Conservation (phyloP, 92 coral and sea anemone species). For the Bergia puertoricense region DNA sequence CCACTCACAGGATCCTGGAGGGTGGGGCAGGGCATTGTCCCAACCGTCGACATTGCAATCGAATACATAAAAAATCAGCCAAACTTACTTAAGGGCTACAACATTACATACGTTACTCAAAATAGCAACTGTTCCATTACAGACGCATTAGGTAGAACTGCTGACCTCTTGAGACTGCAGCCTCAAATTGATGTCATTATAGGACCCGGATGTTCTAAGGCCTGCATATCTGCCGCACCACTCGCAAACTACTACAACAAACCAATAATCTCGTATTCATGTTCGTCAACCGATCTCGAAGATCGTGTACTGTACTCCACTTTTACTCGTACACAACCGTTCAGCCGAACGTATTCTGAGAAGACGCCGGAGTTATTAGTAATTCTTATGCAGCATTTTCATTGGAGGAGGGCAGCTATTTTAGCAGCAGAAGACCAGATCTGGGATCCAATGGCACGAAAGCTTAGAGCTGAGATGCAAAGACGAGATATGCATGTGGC, state of each 20-base stretch:
- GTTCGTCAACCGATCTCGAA: conserved; percentile 68
- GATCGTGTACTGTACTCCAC: conserved; percentile 66
- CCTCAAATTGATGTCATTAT: conserved; percentile 57
- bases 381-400: conserved; percentile 53
- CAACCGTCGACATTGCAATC: conserved; percentile 64
- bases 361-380: conserved; percentile 55
- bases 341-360: conserved; percentile 75
- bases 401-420: conserved; percentile 82
- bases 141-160: conserved; percentile 59
- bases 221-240: conserved; percentile 61
- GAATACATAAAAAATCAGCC: conserved; percentile 45
- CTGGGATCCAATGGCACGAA: conserved; percentile 71
- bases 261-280: conserved; percentile 78
- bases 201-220: conserved; percentile 85
- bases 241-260: conserved; percentile 74
- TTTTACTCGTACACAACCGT: conserved; percentile 79
- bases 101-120: conserved; percentile 57
- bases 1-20: conserved; percentile 65
- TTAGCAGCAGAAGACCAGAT: conserved; percentile 61
- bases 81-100: conserved; percentile 52
- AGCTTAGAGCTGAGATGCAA: conserved; percentile 41
- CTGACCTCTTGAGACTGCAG: conserved; percentile 56
- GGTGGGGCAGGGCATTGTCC: conserved; percentile 63
- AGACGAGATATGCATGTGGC: conserved; percentile 47
- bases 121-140: conserved; percentile 58